These are phyloP conservation scores for Hanleya hanleyi DNA, from an alignment of 2,888 invertebrate genomes.

Conservation along the genomic window DNA sequence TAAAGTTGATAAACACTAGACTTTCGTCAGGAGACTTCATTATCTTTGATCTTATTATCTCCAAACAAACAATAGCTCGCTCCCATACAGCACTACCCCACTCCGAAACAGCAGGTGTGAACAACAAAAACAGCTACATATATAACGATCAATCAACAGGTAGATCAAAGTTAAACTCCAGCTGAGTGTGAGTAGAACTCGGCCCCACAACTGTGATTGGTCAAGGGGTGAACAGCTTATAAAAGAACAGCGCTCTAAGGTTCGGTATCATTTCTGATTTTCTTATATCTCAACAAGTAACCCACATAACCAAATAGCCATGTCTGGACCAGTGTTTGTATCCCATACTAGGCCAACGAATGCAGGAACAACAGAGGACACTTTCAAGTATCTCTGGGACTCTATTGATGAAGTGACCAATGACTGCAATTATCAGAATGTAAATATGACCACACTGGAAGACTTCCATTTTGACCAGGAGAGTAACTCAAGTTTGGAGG, in stretches of 20 bases:
- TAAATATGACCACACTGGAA: not conserved
- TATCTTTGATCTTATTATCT: no score
- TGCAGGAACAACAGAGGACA: not conserved
- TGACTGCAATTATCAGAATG: not conserved
- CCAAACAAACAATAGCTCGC: no score
- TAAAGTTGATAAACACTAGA: no score
- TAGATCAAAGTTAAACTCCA: no score
- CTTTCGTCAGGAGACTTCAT: no score
- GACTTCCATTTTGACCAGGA: not conserved
- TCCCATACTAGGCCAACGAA: no score
- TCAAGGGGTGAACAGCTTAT: not conserved
- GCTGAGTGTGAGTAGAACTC: not conserved
- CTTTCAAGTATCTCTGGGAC: not conserved
- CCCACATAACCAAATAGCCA: not conserved
- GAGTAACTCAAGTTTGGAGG: not conserved
- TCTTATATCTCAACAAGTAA: slow-evolving; percentile 3
- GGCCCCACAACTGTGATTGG: no score
- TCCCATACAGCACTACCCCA: no score
- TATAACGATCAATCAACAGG: no score
- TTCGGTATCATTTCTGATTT: not conserved
- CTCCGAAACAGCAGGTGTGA: no score
- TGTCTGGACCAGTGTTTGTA: not conserved
- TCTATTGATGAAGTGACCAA: not conserved
- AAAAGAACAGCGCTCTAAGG: not conserved
- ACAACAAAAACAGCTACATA: no score